Percentiles rank a stretch among this genome's conserved stretches.
These are phyloP conservation scores for Etia nguti DNA, from an alignment of 2,113 vertebrate species.

Conservation along the genomic window DNA sequence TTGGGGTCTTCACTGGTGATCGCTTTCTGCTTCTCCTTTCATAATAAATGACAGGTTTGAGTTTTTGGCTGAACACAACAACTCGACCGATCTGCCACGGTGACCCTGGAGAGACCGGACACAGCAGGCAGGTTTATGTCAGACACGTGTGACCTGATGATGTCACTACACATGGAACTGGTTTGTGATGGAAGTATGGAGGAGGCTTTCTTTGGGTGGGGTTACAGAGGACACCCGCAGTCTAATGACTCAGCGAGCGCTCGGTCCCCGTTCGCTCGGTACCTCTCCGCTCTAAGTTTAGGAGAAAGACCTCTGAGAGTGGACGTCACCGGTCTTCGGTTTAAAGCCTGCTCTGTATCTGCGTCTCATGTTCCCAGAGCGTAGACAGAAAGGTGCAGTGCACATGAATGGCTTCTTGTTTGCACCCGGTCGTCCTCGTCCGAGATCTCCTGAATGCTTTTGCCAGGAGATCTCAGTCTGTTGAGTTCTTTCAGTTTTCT, in stretches of 20 bases:
- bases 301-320: not conserved
- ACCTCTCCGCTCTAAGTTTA: not conserved
- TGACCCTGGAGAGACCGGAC: not conserved
- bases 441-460: not conserved
- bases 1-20: accelerated
- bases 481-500: not conserved
- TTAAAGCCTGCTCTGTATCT: not conserved
- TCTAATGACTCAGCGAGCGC: no score
- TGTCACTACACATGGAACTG: not conserved
- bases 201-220: not conserved
- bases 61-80: accelerated
- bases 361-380: not conserved
- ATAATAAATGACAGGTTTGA: not conserved
- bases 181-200: not conserved
- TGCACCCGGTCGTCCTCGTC: accelerated
- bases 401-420: not conserved
- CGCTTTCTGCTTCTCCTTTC: not conserved
- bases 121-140: not conserved
- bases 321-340: not conserved
- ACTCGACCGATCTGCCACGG: not conserved
- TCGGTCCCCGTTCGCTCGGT: no score
- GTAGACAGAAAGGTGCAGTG: no score
- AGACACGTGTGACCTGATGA: not conserved
- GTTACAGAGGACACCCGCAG: not conserved
- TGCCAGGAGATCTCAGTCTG: not conserved